Conservation (phyloP, 1,140 invertebrate species). For the Antheraea pernyi region DNA sequence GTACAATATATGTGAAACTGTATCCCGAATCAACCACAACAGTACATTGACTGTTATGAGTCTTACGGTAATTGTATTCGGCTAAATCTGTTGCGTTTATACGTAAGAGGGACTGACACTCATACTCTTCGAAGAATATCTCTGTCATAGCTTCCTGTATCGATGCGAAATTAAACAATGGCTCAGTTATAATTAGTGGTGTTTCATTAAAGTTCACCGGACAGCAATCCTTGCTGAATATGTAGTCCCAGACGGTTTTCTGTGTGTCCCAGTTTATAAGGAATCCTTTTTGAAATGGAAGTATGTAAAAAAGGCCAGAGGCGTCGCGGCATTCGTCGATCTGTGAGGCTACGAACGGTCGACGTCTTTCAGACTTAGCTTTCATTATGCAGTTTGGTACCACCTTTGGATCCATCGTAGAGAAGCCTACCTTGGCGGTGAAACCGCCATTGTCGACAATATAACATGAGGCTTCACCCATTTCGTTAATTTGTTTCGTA, state of each 20-base stretch:
- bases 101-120: slow-evolving; percentile 90
- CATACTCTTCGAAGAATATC: slow-evolving; percentile 99
- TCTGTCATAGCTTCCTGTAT: slow-evolving; percentile 96
- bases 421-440: slow-evolving; percentile 90
- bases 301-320: slow-evolving; percentile 95
- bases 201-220: slow-evolving; percentile 88
- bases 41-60: slow-evolving; percentile 84
- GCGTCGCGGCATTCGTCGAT: slow-evolving; percentile 96
- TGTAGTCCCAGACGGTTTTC: slow-evolving; percentile 97
- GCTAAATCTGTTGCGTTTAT: slow-evolving; percentile 88
- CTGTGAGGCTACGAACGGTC: slow-evolving; percentile 92
- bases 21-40: slow-evolving; percentile 96
- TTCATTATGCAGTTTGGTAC: slow-evolving; percentile 99
- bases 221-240: slow-evolving; percentile 94
- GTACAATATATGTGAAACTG: slow-evolving; percentile 97
- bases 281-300: slow-evolving; percentile 98
- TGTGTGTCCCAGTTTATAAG: slow-evolving; percentile 97
- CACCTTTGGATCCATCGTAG: slow-evolving; percentile 85
- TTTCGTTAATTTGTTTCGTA: slow-evolving; percentile 25
- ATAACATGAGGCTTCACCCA: slow-evolving; percentile 76
- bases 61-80: slow-evolving; percentile 82
- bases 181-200: slow-evolving; percentile 95
- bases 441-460: slow-evolving; percentile 94
- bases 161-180: slow-evolving; percentile 95
- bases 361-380: slow-evolving; percentile 95